These are phyloP conservation scores for Nemotelus nigrinus DNA, from an alignment of 2,888 invertebrate genomes.

Conservation along the genomic window DNA sequence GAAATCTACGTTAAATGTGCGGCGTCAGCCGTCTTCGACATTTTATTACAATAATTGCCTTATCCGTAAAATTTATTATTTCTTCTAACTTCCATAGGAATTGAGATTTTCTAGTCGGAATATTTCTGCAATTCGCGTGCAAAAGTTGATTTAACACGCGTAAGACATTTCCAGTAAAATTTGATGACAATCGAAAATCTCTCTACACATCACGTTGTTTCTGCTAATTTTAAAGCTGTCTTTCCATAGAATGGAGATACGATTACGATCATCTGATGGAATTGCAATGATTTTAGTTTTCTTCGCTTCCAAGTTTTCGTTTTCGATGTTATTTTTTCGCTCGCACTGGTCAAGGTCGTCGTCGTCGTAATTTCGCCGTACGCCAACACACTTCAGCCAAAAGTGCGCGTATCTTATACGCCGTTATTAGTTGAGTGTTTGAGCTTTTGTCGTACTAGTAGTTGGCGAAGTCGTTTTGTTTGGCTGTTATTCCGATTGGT, in stretches of 20 bases:
- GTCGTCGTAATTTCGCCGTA: neutral
- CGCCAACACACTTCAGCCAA: slow-evolving; percentile 4
- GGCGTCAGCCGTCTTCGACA: too few species aligned
- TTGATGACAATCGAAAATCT: too few species aligned
- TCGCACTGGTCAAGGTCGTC: slow-evolving; percentile 2
- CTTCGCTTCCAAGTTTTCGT: neutral
- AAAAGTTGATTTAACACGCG: neutral
- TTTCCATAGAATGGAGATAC: neutral
- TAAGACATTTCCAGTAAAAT: neutral
- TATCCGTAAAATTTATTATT: neutral
- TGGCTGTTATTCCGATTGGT: neutral
- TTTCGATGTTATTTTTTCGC: slow-evolving; percentile 3
- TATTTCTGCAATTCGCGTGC: neutral
- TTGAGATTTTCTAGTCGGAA: neutral
- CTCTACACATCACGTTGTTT: too few species aligned
- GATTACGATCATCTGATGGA: neutral
- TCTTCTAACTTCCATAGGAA: neutral
- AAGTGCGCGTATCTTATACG: neutral
- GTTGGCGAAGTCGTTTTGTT: neutral
- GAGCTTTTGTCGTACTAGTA: neutral
- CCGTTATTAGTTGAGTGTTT: neutral
- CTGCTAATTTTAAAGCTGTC: too few species aligned
- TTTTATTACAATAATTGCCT: neutral
- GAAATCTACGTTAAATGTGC: too few species aligned
- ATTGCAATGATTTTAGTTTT: neutral